Conservation (phyloP, 2,797 vertebrate genomes). For the Cynodonichthys magdalenae region DNA sequence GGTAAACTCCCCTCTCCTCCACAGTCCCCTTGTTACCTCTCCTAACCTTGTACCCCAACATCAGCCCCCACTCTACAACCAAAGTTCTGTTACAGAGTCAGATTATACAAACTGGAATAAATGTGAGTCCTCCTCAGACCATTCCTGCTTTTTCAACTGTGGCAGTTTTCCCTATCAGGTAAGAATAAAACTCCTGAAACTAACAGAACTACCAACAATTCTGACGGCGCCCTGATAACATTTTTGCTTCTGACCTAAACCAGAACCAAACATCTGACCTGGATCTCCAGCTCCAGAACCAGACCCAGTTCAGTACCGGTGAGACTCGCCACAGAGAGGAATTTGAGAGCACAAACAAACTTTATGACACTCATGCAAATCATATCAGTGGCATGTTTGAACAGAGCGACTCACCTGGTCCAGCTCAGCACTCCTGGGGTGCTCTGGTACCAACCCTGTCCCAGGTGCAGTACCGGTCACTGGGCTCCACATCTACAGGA, state of each 20-base stretch:
- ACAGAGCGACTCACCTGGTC: background rate
- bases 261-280: constrained; percentile 30
- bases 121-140: constrained; percentile 9
- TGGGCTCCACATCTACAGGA: constrained; percentile 26
- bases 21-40: background rate
- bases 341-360: constrained; percentile 1
- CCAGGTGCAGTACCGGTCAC: constrained; percentile 27
- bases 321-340: constrained; percentile 9
- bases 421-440: constrained; percentile 26
- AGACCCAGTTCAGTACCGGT: constrained; percentile 20
- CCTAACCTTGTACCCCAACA: constrained; percentile 2
- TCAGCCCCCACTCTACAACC: constrained; percentile 17
- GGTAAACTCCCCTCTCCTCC: background rate
- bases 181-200: background rate
- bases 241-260: constrained; percentile 17
- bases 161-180: constrained; percentile 43
- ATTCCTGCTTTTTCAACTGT: constrained; percentile 14
- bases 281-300: constrained; percentile 33
- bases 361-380: constrained; percentile 5
- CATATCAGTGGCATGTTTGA: background rate
- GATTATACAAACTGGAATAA: constrained; percentile 27
- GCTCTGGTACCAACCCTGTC: constrained; percentile 6
- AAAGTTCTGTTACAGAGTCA: background rate
- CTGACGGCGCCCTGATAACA: background rate
- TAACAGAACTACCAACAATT: background rate